A percentile compares a stretch with the other conserved stretches of the same genome.
These are phyloP conservation scores for Vollenhovia emeryi DNA, from an alignment of 1,140 invertebrate genomes.

Conservation along the genomic window DNA sequence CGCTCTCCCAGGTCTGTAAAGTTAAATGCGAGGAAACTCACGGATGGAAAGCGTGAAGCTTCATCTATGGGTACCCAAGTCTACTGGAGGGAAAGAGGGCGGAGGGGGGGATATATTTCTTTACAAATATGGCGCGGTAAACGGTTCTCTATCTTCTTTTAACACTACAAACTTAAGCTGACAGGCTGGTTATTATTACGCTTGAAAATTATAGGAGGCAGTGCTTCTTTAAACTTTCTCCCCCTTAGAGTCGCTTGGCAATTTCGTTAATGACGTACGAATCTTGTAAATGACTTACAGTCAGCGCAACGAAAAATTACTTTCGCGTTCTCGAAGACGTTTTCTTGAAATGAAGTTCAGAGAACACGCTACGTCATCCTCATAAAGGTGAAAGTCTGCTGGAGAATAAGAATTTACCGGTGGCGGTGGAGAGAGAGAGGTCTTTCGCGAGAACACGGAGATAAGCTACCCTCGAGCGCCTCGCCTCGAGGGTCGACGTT, in stretches of 20 bases:
- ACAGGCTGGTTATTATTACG: not conserved
- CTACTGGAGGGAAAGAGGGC: not conserved
- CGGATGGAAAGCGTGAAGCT: constrained; percentile 41
- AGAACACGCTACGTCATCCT: constrained; percentile 53
- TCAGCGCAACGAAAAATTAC: constrained; percentile 43
- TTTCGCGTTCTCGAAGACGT: constrained; percentile 8
- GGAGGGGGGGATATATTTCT: not conserved
- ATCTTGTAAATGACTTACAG: constrained; percentile 25
- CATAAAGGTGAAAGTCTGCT: constrained; percentile 46
- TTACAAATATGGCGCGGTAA: not conserved
- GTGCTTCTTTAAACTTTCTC: not conserved
- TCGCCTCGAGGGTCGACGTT: constrained; percentile 40
- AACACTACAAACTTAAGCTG: not conserved
- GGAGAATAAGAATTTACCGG: constrained; percentile 52
- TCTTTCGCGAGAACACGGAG: constrained; percentile 13
- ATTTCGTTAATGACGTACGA: constrained; percentile 11
- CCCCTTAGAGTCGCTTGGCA: not conserved
- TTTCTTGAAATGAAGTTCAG: constrained; percentile 34
- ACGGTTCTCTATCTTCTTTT: not conserved
- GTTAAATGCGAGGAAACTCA: constrained; percentile 62
- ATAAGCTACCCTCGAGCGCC: constrained; percentile 54
- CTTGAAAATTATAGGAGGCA: not conserved
- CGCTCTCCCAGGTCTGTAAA: constrained; percentile 70
- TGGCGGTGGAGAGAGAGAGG: not conserved
- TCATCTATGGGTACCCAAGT: constrained; percentile 51